Evolutionary conservation across 1,140 invertebrate species (phyloP).

Genomic region (Tetragonula clypearis): DNA sequence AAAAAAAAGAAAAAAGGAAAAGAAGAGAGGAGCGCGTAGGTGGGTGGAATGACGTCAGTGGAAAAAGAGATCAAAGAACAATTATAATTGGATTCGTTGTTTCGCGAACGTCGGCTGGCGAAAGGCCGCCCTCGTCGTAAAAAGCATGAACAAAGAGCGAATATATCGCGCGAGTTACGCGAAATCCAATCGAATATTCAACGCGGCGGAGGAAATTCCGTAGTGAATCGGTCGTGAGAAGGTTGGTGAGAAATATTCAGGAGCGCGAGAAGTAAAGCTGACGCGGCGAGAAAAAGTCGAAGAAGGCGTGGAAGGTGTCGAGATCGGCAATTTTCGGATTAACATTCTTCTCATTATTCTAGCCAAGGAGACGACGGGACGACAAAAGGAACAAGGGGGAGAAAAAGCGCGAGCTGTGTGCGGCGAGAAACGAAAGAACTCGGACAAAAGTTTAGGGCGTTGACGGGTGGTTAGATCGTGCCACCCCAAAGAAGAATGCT

Average conservation of each 20-base stretch:
- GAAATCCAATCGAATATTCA: conserved; percentile 41
- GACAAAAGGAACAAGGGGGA: background rate
- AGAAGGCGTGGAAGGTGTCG: conserved; percentile 30
- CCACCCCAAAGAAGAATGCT: background rate
- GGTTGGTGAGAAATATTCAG: conserved; percentile 1
- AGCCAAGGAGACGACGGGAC: background rate
- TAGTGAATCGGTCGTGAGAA: background rate
- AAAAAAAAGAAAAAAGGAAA: background rate
- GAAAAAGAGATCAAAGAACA: conserved; percentile 16
- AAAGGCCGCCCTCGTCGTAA: background rate
- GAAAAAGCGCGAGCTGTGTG: background rate
- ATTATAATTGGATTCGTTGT: conserved; percentile 8
- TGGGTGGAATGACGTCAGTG: background rate
- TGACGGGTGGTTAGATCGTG: background rate
- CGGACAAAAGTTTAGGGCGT: background rate
- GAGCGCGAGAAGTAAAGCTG: conserved; percentile 6
- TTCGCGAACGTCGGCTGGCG: background rate
- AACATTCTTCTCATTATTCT: conserved; percentile 35
- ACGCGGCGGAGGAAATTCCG: background rate
- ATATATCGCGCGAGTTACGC: conserved; percentile 29
- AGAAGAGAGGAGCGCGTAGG: background rate
- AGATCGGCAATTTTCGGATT: conserved; percentile 44
- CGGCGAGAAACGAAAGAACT: background rate
- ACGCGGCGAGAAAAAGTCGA: background rate
- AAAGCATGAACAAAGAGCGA: background rate